Evolutionary conservation across 2,888 invertebrate species (phyloP).

Genomic region (Cantharis rufa): DNA sequence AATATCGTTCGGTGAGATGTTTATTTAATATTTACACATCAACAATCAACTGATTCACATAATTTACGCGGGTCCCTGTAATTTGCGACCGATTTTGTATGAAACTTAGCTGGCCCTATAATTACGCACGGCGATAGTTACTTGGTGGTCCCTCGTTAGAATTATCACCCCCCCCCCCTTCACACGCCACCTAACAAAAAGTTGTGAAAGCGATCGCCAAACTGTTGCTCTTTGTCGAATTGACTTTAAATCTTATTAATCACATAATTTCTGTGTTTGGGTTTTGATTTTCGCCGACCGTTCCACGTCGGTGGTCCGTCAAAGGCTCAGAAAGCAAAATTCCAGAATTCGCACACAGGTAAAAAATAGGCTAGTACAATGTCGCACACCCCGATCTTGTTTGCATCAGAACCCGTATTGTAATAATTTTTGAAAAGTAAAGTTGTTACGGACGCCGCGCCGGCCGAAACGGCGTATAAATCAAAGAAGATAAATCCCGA

Average conservation of each 20-base stretch:
- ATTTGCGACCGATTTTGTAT: conserved; percentile 3
- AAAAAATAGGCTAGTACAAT: not conserved
- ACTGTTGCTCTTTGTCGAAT: not conserved
- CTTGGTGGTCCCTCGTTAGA: conserved; percentile 5
- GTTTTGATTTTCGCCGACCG: not conserved
- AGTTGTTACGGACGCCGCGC: not conserved
- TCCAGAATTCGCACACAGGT: not conserved
- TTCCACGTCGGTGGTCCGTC: not conserved
- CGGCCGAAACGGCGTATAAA: not conserved
- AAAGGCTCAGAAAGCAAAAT: not conserved
- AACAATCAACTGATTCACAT: conserved; percentile 1
- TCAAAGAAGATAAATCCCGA: not conserved
- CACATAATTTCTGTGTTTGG: not conserved
- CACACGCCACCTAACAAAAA: not conserved
- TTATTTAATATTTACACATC: conserved; percentile 4
- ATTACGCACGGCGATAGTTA: not conserved
- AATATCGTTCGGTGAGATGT: not conserved
- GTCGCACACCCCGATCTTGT: not conserved
- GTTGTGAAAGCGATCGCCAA: not conserved
- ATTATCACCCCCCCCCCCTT: not conserved
- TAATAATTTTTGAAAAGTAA: not conserved
- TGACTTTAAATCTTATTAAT: not conserved
- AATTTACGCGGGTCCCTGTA: not conserved
- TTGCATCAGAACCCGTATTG: not conserved
- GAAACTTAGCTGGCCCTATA: not conserved